Conservation (phyloP, 2,888 invertebrate species). For the Ypsolopha scabrella region DNA sequence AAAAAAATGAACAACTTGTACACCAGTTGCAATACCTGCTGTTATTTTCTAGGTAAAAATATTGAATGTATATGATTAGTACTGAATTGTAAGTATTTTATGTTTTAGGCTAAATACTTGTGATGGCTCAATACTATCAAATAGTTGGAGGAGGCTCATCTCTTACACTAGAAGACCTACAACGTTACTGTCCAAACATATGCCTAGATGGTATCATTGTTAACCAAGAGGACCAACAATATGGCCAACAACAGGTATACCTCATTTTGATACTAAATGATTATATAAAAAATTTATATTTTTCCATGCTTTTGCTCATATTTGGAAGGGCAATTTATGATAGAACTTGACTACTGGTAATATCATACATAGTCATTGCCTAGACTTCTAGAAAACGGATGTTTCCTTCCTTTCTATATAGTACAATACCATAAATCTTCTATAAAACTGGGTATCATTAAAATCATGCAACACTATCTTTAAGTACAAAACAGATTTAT, state of each 20-base stretch:
- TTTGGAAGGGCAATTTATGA: too few species aligned
- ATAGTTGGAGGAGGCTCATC: constrained; percentile 72
- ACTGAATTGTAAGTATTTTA: constrained; percentile 2
- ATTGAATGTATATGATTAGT: background rate
- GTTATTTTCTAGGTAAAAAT: background rate
- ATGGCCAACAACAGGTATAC: constrained; percentile 57
- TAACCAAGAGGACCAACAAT: constrained; percentile 63
- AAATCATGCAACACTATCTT: background rate
- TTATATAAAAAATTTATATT: too few species aligned
- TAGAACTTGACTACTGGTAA: too few species aligned
- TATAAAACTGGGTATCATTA: too few species aligned
- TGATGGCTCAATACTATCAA: constrained; percentile 80
- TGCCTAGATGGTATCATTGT: constrained; percentile 65
- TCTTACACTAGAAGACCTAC: constrained; percentile 70
- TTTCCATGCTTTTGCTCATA: too few species aligned
- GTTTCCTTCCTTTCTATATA: too few species aligned
- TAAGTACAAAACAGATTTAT: constrained; percentile 3
- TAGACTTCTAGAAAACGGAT: too few species aligned
- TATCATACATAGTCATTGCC: too few species aligned
- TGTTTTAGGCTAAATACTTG: constrained; percentile 48
- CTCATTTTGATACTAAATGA: background rate
- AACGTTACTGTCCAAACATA: constrained; percentile 74
- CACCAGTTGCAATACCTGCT: constrained; percentile 32
- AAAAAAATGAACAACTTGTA: constrained; percentile 14
- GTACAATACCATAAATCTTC: too few species aligned